Evolutionary conservation across 2,797 vertebrate genomes (phyloP).

Genomic region (Typhlichthys eigenmanni): DNA sequence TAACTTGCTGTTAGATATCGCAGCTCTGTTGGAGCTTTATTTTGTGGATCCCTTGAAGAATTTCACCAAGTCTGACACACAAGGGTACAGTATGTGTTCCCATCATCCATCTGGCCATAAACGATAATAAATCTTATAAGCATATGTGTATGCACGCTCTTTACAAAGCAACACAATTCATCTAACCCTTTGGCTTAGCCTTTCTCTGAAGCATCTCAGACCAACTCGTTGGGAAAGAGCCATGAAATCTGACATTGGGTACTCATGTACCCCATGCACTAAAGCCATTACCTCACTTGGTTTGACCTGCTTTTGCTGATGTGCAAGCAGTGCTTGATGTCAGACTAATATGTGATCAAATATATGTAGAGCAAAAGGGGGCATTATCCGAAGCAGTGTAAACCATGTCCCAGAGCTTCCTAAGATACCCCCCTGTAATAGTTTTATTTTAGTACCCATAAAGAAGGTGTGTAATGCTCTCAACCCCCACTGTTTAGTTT

Average conservation of each 20-base stretch:
- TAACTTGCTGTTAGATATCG: no score
- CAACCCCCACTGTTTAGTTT: conserved; percentile 49
- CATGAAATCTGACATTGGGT: conserved; percentile 43
- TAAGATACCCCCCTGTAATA: conserved; percentile 70
- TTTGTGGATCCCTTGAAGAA: not conserved
- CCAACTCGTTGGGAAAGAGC: conserved; percentile 17
- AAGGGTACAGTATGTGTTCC: not conserved
- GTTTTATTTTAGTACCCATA: conserved; percentile 73
- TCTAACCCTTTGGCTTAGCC: conserved; percentile 18
- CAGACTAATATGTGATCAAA: conserved; percentile 76
- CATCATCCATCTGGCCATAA: conserved; percentile 5
- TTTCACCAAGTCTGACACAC: not conserved
- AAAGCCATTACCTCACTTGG: conserved; percentile 62
- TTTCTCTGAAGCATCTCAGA: conserved; percentile 17
- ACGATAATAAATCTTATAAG: conserved; percentile 22
- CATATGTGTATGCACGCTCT: conserved; percentile 3
- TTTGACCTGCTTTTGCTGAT: conserved; percentile 66
- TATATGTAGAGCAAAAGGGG: conserved; percentile 75
- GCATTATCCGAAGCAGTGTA: conserved; percentile 77
- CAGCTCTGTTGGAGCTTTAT: not conserved
- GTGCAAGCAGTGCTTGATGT: conserved; percentile 63
- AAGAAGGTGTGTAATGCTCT: conserved; percentile 67
- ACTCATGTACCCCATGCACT: conserved; percentile 30
- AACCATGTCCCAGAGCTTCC: conserved; percentile 76
- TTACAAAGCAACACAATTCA: conserved; percentile 19